Evolutionary conservation across 1,140 invertebrate genomes (phyloP).

Genomic region (Tenebrio molitor): DNA sequence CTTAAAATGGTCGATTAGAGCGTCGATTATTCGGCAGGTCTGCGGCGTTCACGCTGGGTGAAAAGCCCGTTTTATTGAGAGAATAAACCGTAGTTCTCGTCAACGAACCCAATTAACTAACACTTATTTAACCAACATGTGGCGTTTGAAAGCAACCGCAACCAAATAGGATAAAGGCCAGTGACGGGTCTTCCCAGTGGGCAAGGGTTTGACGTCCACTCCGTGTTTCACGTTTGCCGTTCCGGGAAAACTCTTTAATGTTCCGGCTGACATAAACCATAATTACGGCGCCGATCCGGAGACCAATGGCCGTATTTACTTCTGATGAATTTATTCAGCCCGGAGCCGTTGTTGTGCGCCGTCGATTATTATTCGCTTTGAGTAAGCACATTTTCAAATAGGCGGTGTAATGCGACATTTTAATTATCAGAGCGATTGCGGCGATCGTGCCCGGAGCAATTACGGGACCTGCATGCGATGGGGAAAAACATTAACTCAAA

Average conservation of each 20-base stretch:
- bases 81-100: slow-evolving; percentile 46
- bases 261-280: slow-evolving; percentile 6
- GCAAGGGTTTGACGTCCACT: slow-evolving; percentile 30
- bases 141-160: slow-evolving; percentile 39
- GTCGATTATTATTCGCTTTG: slow-evolving; percentile 20
- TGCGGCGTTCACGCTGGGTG: not conserved
- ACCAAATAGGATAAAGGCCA: slow-evolving; percentile 42
- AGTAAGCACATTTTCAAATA: slow-evolving; percentile 28
- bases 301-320: slow-evolving; percentile 4
- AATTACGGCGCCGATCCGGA: slow-evolving; percentile 18
- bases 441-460: slow-evolving; percentile 7
- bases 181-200: slow-evolving; percentile 36
- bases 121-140: slow-evolving; percentile 51
- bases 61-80: slow-evolving; percentile 23
- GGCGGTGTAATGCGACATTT: slow-evolving; percentile 29
- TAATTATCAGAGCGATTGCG: slow-evolving; percentile 21
- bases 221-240: slow-evolving; percentile 29
- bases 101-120: slow-evolving; percentile 48
- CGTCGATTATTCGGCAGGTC: too few relatives aligned
- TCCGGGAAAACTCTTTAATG: slow-evolving; percentile 32
- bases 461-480: slow-evolving; percentile 3
- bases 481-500: slow-evolving; percentile 15
- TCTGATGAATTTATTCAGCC: slow-evolving; percentile 7
- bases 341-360: slow-evolving; percentile 1
- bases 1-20: too few relatives aligned